A percentile compares a stretch with the other conserved stretches of the same genome.
These are phyloP conservation scores for Gymnodraco acuticeps DNA, from an alignment of 2,797 vertebrate species.

Conservation along the genomic window DNA sequence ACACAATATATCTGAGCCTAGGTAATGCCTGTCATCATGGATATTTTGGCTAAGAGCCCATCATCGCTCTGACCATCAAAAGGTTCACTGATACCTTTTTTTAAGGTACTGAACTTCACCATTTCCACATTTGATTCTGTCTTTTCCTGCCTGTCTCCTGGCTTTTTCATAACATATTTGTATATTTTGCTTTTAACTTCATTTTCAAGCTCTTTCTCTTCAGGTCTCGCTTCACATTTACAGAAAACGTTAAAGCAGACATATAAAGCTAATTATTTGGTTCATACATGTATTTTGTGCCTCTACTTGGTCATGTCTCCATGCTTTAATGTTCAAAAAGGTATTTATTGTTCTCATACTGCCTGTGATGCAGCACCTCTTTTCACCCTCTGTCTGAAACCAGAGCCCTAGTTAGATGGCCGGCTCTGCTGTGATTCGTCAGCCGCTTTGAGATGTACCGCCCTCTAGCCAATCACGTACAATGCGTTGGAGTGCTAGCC, in stretches of 20 bases:
- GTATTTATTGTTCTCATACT: no score
- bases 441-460: no score
- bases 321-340: no score
- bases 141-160: constrained; percentile 56
- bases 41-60: constrained; percentile 35
- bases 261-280: no score
- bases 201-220: constrained; percentile 50
- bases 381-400: no score
- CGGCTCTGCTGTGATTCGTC: no score
- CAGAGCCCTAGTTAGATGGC: no score
- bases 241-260: constrained; percentile 40
- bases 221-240: constrained; percentile 36
- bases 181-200: constrained; percentile 71
- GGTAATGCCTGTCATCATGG: constrained; percentile 36
- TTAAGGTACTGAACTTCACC: constrained; percentile 10
- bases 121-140: constrained; percentile 53
- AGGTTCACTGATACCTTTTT: constrained; percentile 29
- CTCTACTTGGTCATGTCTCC: no score
- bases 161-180: constrained; percentile 63
- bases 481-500: no score
- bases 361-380: no score
- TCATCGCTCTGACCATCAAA: constrained; percentile 12
- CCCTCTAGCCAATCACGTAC: no score
- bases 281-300: no score
- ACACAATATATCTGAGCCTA: constrained; percentile 32